Conservation (phyloP, 1,140 invertebrate species). For the Samia ricini region DNA sequence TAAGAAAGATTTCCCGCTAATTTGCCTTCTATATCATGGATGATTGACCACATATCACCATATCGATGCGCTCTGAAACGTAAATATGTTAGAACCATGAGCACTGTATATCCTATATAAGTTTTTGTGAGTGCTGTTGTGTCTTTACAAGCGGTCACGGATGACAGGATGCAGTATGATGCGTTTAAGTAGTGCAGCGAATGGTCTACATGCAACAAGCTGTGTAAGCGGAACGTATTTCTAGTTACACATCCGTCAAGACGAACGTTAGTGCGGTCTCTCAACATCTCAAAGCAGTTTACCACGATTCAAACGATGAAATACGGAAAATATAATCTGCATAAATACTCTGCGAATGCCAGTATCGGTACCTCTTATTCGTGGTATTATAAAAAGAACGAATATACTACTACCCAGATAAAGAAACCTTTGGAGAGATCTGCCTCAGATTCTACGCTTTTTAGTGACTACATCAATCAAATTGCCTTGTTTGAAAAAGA, state of each 20-base stretch:
- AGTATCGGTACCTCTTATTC: conserved; percentile 72
- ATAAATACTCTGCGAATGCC: conserved; percentile 74
- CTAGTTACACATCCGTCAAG: conserved; percentile 50
- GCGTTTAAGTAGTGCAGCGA: conserved; percentile 48
- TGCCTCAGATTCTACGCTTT: conserved; percentile 72
- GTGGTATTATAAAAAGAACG: conserved; percentile 72
- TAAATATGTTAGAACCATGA: conserved; percentile 57
- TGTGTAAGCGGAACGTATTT: conserved; percentile 55
- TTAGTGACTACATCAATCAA: conserved; percentile 76
- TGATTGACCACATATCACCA: conserved; percentile 3
- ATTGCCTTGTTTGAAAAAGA: conserved; percentile 70
- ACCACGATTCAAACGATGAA: conserved; percentile 70
- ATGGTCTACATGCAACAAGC: conserved; percentile 45
- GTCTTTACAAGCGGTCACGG: conserved; percentile 37
- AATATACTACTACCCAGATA: conserved; percentile 50
- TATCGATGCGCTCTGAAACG: conserved; percentile 58
- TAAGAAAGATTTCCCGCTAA: not conserved
- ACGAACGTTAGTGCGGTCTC: conserved; percentile 47
- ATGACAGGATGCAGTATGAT: conserved; percentile 40
- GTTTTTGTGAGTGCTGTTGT: conserved; percentile 12
- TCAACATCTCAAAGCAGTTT: conserved; percentile 48
- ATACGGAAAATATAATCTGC: conserved; percentile 79
- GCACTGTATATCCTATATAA: conserved; percentile 34
- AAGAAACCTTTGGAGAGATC: conserved; percentile 53
- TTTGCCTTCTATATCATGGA: not conserved